Evolutionary conservation across 2,888 invertebrate species (phyloP), one percentile per base, ranked within the genome.

Genomic region (Carcina quercana): DNA sequence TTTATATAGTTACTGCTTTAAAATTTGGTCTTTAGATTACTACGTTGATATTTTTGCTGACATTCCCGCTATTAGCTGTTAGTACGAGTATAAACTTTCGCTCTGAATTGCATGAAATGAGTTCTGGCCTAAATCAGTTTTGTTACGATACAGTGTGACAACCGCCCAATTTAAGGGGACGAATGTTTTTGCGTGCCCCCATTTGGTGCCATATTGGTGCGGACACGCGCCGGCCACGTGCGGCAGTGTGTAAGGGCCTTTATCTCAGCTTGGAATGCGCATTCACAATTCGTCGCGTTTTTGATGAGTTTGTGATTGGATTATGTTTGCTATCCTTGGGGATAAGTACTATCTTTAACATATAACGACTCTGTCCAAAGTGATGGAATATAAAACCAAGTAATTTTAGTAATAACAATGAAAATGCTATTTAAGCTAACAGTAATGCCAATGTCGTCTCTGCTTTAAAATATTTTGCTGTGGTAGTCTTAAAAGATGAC

Each of bases 191-290:
- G 62, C 55, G 52, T 51, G 44, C 53, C 57, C 59, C 65, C 62
- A 53, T 61, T 61, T 55, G 57, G 59, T 53, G 22, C 20, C 66
- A 59, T 62, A 61, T 62, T 61, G 59, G 56, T 56, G 51, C 35
- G 42, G 59, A 47, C 82, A 79, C 82, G 76, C 68, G 78, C 24
- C 45, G 21, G 71, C 57, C 82, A 82, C 82, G 82, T 82, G 82
- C 53, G 29, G 24, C 41, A 42, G 47, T 62, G 50, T 62, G 55
- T 52, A 41, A 42, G 28, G 47, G 45, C 61, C 62, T 72, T 79
- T 75, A 80, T 79, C 78, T 72, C 59, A 42, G 53, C 60, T 59
- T 50, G 53, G 65, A 71, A 80, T 80, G 80, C 76, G 53, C 75
- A 68, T 79, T 72, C 75, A 74, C 75, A 68, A 61, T 64, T 69